Percentiles rank a stretch among this genome's conserved stretches.
phyloP scores from a whole-genome alignment of 2,797 vertebrate species.

The Mormyrus proboscirostris region DNA sequence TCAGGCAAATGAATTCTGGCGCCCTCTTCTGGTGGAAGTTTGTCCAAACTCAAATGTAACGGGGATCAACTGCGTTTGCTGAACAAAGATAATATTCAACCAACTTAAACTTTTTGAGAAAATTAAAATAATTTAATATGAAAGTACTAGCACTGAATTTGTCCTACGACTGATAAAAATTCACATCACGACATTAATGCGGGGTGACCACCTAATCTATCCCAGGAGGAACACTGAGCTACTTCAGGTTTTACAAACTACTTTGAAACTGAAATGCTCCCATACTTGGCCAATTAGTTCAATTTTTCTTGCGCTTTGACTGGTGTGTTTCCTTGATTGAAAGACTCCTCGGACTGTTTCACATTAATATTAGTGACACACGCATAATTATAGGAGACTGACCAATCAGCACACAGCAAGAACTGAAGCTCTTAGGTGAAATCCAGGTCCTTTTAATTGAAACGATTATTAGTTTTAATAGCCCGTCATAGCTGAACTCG shows the following conservation, averaged over 20 bases:
- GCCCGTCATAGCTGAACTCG: background rate
- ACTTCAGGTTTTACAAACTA: background rate
- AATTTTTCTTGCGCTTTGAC: background rate
- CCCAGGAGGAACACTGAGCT: background rate
- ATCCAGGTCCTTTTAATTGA: background rate
- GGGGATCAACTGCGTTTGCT: background rate
- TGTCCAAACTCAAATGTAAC: background rate
- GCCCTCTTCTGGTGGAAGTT: background rate
- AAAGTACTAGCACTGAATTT: background rate
- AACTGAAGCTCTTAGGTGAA: background rate
- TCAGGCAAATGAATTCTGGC: background rate
- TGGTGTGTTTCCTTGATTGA: background rate
- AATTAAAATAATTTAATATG: background rate
- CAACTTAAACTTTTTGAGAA: background rate
- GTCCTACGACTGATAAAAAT: background rate
- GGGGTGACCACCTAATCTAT: background rate
- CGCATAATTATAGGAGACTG: background rate
- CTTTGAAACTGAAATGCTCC: background rate
- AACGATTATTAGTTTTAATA: background rate
- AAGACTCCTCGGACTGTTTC: background rate
- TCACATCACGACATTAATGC: background rate
- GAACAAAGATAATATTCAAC: background rate
- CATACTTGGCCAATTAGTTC: background rate
- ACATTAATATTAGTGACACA: background rate
- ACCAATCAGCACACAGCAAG: background rate